Evolutionary conservation across 2,888 invertebrate genomes (phyloP).

Genomic region (Drosophila mercatorum): DNA sequence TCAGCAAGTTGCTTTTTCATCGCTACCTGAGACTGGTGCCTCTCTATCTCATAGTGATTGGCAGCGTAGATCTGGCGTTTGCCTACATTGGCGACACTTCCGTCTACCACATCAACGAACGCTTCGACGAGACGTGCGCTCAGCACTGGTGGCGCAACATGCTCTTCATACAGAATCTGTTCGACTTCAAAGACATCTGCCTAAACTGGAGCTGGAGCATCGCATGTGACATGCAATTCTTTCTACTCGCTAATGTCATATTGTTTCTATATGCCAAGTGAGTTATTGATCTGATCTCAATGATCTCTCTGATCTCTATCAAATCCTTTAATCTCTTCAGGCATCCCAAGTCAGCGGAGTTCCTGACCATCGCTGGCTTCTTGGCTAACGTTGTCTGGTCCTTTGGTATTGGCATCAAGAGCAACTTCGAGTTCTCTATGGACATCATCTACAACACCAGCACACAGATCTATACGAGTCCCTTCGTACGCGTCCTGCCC

Average conservation of each 20-base stretch:
- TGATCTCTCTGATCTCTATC: not conserved
- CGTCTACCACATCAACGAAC: slow-evolving; percentile 83
- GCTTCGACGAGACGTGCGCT: slow-evolving; percentile 82
- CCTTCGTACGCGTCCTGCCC: slow-evolving; percentile 86
- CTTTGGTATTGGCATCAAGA: slow-evolving; percentile 72
- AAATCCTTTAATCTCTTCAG: slow-evolving; percentile 47
- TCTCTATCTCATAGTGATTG: slow-evolving; percentile 81
- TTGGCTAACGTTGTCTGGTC: slow-evolving; percentile 79
- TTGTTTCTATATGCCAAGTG: slow-evolving; percentile 83
- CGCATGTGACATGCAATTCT: slow-evolving; percentile 85
- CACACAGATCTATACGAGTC: slow-evolving; percentile 85
- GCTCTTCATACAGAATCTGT: slow-evolving; percentile 84
- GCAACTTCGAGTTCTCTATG: slow-evolving; percentile 82
- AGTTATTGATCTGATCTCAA: slow-evolving; percentile 35
- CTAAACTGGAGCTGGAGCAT: slow-evolving; percentile 85
- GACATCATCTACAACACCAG: slow-evolving; percentile 82
- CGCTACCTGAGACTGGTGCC: slow-evolving; percentile 83
- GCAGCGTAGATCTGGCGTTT: slow-evolving; percentile 81
- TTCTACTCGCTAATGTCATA: slow-evolving; percentile 80
- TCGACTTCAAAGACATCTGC: slow-evolving; percentile 82
- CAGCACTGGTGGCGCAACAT: slow-evolving; percentile 85
- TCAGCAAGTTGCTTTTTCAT: slow-evolving; percentile 81
- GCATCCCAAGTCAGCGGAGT: slow-evolving; percentile 71
- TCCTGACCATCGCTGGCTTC: slow-evolving; percentile 50
- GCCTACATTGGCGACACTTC: slow-evolving; percentile 84